A percentile compares a stretch with the other conserved stretches of the same genome.
phyloP scores from a whole-genome alignment of 2,888 invertebrate species.

The Omphaloscelis lunosa region DNA sequence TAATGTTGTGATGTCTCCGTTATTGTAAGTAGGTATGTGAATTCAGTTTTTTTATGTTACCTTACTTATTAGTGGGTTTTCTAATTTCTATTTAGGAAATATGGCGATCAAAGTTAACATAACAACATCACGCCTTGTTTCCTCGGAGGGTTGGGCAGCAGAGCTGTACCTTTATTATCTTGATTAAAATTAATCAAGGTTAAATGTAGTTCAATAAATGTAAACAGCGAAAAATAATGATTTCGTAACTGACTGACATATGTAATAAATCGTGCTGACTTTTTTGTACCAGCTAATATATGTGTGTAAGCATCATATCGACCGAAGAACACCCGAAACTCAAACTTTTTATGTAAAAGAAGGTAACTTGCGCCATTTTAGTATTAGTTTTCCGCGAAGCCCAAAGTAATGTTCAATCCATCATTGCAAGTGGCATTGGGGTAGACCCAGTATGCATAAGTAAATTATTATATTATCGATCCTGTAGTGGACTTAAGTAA shows the following conservation, averaged over 20 bases:
- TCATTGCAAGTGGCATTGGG: constrained; percentile 76
- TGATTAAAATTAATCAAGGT: background rate
- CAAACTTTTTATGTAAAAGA: constrained; percentile 24
- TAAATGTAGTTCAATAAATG: background rate
- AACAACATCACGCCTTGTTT: background rate
- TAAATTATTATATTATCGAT: constrained; percentile 83
- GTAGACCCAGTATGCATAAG: constrained; percentile 79
- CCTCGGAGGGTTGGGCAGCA: background rate
- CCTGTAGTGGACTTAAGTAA: constrained; percentile 69
- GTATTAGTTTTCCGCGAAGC: constrained; percentile 31
- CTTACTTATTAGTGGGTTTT: constrained; percentile 24
- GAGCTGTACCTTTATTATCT: background rate
- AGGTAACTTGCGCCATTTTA: constrained; percentile 27
- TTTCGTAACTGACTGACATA: no score
- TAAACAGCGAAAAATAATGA: background rate
- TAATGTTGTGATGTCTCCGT: constrained; percentile 27
- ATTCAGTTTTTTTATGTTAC: background rate
- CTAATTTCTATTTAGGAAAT: constrained; percentile 9
- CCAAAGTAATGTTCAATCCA: constrained; percentile 68
- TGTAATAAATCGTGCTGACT: background rate
- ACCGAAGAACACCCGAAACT: constrained; percentile 16
- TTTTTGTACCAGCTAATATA: background rate
- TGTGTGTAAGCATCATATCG: constrained; percentile 2
- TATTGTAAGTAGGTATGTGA: constrained; percentile 15
- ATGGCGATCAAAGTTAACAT: background rate